Evolutionary conservation across 2,797 vertebrate species (phyloP).

Genomic region (Melanotaenia trifasciata): DNA sequence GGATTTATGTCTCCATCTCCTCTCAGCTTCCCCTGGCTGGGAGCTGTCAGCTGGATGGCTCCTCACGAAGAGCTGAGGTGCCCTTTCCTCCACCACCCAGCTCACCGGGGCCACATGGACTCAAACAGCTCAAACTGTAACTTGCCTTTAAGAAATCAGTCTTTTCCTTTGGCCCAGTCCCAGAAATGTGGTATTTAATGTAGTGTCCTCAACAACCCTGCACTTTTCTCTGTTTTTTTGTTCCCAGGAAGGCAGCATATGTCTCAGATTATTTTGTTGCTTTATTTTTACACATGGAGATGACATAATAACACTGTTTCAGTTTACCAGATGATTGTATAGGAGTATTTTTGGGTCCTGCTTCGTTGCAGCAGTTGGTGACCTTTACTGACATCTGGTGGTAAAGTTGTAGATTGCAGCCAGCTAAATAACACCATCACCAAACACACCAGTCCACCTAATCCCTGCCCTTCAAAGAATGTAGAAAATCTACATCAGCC

Average conservation of each 20-base stretch:
- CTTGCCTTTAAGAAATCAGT: conserved; percentile 48
- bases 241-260: background rate
- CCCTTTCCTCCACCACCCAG: conserved; percentile 25
- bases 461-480: background rate
- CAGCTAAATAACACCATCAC: background rate
- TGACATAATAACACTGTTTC: background rate
- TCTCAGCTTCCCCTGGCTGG: conserved; percentile 63
- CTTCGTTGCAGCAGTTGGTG: background rate
- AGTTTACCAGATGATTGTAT: background rate
- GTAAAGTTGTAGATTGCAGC: background rate
- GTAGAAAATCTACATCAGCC: background rate
- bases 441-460: background rate
- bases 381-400: background rate
- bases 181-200: background rate
- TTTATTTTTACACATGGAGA: background rate
- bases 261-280: background rate
- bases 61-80: conserved; percentile 51
- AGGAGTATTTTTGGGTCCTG: background rate
- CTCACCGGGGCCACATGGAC: conserved; percentile 39
- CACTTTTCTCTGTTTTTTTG: background rate
- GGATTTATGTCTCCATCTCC: conserved; percentile 85
- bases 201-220: background rate
- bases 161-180: background rate
- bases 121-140: conserved; percentile 31
- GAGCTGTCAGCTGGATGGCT: conserved; percentile 75